Conservation (phyloP, 2,888 invertebrate genomes). For the Esperia sulphurella region DNA sequence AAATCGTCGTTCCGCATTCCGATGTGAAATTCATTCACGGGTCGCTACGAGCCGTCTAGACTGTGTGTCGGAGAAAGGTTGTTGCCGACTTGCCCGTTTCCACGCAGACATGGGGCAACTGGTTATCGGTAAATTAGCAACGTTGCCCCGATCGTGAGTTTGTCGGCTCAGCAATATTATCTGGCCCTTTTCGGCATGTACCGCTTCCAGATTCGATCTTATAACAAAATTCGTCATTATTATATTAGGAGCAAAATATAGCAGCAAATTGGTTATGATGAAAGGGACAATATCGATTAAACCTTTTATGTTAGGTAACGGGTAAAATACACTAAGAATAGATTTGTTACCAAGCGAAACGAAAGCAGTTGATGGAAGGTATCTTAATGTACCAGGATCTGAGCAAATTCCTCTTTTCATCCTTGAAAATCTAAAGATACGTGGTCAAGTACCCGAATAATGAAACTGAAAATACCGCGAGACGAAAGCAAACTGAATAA, state of each 20-base stretch:
- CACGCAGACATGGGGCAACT: slow-evolving; percentile 53
- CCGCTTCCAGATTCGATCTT: background rate
- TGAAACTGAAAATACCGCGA: background rate
- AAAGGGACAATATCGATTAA: too few relatives aligned
- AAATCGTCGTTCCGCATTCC: slow-evolving; percentile 75
- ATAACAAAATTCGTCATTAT: too few relatives aligned
- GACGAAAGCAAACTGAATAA: slow-evolving; percentile 1
- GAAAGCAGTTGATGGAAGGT: too few relatives aligned
- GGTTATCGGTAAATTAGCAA: slow-evolving; percentile 43
- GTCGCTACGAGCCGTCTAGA: slow-evolving; percentile 69
- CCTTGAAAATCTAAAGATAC: too few relatives aligned
- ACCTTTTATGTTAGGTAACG: too few relatives aligned
- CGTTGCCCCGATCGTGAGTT: slow-evolving; percentile 8
- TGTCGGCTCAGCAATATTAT: slow-evolving; percentile 5
- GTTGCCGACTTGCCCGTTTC: slow-evolving; percentile 44
- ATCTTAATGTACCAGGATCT: too few relatives aligned
- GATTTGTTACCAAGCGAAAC: too few relatives aligned
- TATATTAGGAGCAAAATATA: too few relatives aligned
- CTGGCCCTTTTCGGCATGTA: slow-evolving; percentile 1
- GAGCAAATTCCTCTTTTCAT: too few relatives aligned
- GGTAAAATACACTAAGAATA: too few relatives aligned
- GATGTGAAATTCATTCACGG: slow-evolving; percentile 72
- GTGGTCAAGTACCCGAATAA: background rate
- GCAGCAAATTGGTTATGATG: too few relatives aligned
- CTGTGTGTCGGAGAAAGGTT: slow-evolving; percentile 78